Conservation (phyloP, 2,797 vertebrate species). For the Lerista edwardsae region DNA sequence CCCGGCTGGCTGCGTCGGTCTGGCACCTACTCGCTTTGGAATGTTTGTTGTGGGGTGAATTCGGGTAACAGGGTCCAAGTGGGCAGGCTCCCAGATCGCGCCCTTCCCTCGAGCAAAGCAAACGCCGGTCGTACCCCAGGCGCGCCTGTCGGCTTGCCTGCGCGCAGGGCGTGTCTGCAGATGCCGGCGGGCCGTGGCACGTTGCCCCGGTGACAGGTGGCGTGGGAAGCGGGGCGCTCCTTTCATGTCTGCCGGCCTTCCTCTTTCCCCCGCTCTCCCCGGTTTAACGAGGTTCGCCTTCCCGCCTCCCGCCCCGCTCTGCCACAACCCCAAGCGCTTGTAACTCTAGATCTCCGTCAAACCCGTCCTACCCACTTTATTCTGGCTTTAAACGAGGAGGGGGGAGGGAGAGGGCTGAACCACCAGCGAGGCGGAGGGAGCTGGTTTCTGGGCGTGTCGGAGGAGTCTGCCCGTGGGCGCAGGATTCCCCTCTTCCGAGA, state of each 20-base stretch:
- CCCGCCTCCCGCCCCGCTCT: neutral
- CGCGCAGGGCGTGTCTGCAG: neutral
- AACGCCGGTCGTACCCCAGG: neutral
- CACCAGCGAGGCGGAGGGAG: neutral
- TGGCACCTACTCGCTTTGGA: neutral
- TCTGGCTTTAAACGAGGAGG: constrained; percentile 30
- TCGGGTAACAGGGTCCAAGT: rapidly evolving
- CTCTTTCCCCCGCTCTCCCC: neutral
- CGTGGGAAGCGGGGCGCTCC: constrained; percentile 6
- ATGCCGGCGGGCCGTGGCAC: neutral
- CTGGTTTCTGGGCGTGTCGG: constrained; percentile 14
- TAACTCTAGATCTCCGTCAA: constrained; percentile 37
- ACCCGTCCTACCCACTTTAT: constrained; percentile 40
- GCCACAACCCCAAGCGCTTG: neutral
- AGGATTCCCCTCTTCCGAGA: constrained; percentile 24
- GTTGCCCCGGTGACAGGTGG: constrained; percentile 13
- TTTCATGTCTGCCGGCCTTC: constrained; percentile 26
- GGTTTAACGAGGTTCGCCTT: neutral
- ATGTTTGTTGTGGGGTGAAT: neutral
- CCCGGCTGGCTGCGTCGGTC: neutral
- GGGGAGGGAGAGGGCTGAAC: neutral
- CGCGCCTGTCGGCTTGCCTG: neutral
- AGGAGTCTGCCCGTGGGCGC: constrained; percentile 22
- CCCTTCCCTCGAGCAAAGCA: neutral
- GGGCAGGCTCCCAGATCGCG: neutral